These are phyloP conservation scores for Calypte anna DNA, from an alignment of 2,113 vertebrate genomes.

Conservation along the genomic window DNA sequence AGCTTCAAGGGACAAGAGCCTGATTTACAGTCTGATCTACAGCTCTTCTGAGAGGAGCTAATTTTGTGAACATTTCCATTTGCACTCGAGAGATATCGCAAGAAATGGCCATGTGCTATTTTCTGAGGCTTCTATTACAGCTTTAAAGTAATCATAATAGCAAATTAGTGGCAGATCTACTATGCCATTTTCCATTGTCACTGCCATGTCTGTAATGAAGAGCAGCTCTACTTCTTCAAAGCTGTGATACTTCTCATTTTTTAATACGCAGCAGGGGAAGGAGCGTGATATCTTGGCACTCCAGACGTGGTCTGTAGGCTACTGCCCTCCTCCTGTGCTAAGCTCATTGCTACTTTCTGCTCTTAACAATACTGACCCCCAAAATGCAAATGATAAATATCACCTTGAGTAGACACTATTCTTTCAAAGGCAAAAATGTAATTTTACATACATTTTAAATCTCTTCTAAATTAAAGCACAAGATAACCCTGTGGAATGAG, in stretches of 20 bases:
- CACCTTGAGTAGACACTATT: background rate
- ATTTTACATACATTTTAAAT: background rate
- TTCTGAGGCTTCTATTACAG: constrained; percentile 24
- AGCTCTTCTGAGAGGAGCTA: background rate
- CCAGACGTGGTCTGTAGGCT: background rate
- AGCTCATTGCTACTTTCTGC: background rate
- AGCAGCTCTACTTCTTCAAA: constrained; percentile 23
- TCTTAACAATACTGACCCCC: background rate
- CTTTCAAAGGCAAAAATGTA: background rate
- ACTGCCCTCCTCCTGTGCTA: background rate
- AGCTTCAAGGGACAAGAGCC: background rate
- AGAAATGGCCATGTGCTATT: constrained; percentile 35
- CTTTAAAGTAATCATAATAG: constrained; percentile 29
- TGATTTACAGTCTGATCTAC: background rate
- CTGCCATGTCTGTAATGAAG: constrained; percentile 30
- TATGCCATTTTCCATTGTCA: constrained; percentile 33
- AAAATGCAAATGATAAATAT: background rate
- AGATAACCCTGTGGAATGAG: background rate
- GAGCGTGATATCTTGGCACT: background rate
- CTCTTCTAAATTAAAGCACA: background rate
- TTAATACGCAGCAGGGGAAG: background rate
- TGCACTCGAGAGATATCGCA: constrained; percentile 9
- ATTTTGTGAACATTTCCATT: constrained; percentile 25
- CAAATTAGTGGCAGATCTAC: constrained; percentile 46
- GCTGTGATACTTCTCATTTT: background rate